Percentiles rank a stretch among this genome's conserved stretches.
These are phyloP conservation scores for Armadillidium nasatum DNA, from an alignment of 1,140 invertebrate species.

Conservation along the genomic window DNA sequence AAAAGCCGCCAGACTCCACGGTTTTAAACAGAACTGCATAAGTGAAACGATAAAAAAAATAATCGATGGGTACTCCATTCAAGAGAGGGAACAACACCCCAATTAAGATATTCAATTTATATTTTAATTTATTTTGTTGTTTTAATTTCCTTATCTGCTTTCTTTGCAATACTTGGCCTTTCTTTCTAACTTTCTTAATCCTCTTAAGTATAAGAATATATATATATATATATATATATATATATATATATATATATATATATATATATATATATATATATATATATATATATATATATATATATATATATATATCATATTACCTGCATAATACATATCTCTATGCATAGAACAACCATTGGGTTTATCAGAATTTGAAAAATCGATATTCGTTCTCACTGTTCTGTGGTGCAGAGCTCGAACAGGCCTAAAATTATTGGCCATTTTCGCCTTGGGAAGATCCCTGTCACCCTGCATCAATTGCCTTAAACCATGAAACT, in stretches of 20 bases:
- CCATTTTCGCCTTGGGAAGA: constrained; percentile 78
- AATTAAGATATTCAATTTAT: too few relatives aligned
- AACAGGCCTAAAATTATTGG: constrained; percentile 85
- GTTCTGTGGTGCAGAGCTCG: constrained; percentile 83
- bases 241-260: neutral
- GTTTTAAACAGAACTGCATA: too few relatives aligned
- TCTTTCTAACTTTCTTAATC: too few relatives aligned
- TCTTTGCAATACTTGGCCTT: too few relatives aligned
- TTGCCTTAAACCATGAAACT: constrained; percentile 73
- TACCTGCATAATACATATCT: constrained; percentile 79
- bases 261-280: constrained; percentile 8
- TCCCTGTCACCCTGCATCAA: constrained; percentile 80
- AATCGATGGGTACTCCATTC: too few relatives aligned
- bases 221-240: too few relatives aligned
- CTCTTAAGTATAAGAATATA: too few relatives aligned
- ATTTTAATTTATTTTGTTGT: too few relatives aligned
- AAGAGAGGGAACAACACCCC: too few relatives aligned
- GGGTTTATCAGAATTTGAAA: constrained; percentile 66
- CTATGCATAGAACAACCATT: constrained; percentile 61
- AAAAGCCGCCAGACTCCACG: too few relatives aligned
- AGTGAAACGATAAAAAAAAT: too few relatives aligned
- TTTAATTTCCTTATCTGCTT: too few relatives aligned
- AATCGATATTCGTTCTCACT: constrained; percentile 92
- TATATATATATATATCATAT: constrained; percentile 18
- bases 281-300: neutral